Evolutionary conservation across 2,113 vertebrate genomes (phyloP).

Genomic region (Axis porcinus): DNA sequence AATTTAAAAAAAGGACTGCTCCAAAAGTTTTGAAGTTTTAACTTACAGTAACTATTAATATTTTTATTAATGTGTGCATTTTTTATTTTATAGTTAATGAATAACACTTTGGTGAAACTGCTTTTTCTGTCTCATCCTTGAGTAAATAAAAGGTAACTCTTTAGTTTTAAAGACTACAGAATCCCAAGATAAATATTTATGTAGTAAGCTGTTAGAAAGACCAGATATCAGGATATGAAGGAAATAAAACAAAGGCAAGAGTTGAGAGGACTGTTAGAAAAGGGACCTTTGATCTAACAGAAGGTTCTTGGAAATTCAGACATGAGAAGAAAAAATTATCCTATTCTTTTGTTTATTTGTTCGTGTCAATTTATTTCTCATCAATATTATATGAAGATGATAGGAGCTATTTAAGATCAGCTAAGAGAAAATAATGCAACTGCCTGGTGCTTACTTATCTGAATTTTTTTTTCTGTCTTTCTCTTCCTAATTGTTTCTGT

Average conservation of each 20-base stretch:
- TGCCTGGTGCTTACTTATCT: background rate
- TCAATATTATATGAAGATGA: background rate
- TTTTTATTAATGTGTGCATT: background rate
- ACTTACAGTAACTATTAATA: background rate
- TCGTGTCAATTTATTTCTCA: background rate
- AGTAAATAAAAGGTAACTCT: background rate
- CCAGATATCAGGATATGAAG: background rate
- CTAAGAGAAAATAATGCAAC: background rate
- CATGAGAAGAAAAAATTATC: background rate
- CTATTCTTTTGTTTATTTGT: background rate
- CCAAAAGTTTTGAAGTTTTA: background rate
- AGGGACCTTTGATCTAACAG: background rate
- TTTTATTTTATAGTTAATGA: constrained; percentile 12
- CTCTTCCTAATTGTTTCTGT: background rate
- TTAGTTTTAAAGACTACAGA: background rate
- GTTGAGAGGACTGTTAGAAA: background rate
- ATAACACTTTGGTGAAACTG: background rate
- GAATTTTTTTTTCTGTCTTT: background rate
- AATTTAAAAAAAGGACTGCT: background rate
- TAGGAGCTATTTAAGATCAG: background rate
- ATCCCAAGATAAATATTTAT: background rate
- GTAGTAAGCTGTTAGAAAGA: background rate
- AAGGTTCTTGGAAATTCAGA: background rate
- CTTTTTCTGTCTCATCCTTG: background rate
- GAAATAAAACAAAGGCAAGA: background rate